Conservation (phyloP, 1,140 invertebrate genomes). For the Anoplophora glabripennis region DNA sequence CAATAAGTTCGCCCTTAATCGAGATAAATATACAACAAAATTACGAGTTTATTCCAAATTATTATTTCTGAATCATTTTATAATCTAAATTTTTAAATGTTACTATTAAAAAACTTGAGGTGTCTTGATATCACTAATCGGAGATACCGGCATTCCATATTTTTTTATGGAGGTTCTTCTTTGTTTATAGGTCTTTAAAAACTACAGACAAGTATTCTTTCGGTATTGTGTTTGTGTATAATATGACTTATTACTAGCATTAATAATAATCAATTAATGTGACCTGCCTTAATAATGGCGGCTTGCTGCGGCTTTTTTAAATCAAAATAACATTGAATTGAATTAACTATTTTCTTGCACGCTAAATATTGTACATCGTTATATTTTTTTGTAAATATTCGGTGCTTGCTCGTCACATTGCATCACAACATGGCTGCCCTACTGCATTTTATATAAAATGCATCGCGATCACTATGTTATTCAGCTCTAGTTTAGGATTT, state of each 20-base stretch:
- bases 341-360: too few species aligned
- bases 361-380: neutral
- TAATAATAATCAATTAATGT: neutral
- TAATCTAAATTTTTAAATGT: too few species aligned
- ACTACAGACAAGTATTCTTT: too few species aligned
- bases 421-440: slow-evolving; percentile 38
- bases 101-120: too few species aligned
- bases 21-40: too few species aligned
- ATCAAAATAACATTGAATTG: neutral
- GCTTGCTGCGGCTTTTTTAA: neutral
- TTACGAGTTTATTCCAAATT: neutral
- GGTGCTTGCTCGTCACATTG: slow-evolving; percentile 15
- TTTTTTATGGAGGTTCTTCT: too few species aligned
- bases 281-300: slow-evolving; percentile 6
- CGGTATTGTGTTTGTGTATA: too few species aligned
- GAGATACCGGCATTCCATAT: too few species aligned
- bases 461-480: slow-evolving; percentile 96
- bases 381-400: neutral
- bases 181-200: too few species aligned
- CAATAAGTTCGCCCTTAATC: too few species aligned
- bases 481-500: slow-evolving; percentile 52
- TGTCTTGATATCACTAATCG: too few species aligned
- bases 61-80: too few species aligned
- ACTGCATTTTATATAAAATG: slow-evolving; percentile 74
- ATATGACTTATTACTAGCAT: neutral